Base-by-base conservation (phyloP, 2,888 invertebrate genomes). In the Drosophila monieri region DNA sequence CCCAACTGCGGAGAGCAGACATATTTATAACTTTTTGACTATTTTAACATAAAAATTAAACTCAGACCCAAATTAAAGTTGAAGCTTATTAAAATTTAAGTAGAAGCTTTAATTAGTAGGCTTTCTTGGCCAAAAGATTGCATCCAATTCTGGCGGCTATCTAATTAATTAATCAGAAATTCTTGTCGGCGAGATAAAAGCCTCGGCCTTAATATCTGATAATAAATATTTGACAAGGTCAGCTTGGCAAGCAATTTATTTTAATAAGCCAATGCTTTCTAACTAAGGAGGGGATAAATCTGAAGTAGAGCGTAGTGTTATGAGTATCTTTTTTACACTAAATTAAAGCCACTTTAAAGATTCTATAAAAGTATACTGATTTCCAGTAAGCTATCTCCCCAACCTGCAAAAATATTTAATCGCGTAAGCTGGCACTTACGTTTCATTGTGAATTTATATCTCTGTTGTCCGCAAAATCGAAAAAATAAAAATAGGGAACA, bases 361-460 rank as follows among this genome's bases (percentile, higher is more conserved):
- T 35, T 12, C 21, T 21, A n/a, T n/a, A n/a, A n/a, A n/a, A n/a
- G n/a, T n/a, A n/a, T n/a, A n/a, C n/a, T n/a, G 39, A 15, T 9
- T 43, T 21, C 10, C 1, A 10, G 10, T 12, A 2, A 18, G 1
- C 9, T 41, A 6, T 12, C 21, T 10, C 1, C 54, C n/a, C 25
- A 12, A 9, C 9, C 21, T 6, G 6, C 21, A 15, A 47, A 64
- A 15, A n/a, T 35, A 35, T 35, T 35, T 39, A 39, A 30, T 32
- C 27, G 37, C 60, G 15, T 60, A 62, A 39, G 30, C 46, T 15
- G 62, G 46, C 62, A 61, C 27, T 60, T 47, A 62, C 55, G 55
- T 21, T 35, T 30, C 43, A 67, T 64, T 60, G 35, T 37, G 27
- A 54, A 67, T 64, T 54, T 55, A 67, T 47, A 60, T 30, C 37